phyloP scores from a whole-genome alignment of 2,113 vertebrate genomes.

The Nestor notabilis region DNA sequence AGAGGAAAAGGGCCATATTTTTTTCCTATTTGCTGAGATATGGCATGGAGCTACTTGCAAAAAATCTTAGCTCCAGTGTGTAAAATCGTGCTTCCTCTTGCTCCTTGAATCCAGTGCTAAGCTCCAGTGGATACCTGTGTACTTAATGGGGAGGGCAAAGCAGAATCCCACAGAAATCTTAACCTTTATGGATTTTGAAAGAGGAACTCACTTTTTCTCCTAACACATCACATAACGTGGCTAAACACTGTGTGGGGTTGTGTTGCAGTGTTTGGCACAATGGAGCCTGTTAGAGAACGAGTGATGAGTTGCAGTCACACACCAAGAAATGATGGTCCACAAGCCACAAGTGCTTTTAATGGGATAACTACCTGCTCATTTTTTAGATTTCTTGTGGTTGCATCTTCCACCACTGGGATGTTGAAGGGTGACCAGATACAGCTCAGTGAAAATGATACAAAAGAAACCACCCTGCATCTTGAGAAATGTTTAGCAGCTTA shows the following conservation, averaged over 20 bases:
- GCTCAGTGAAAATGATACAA: not conserved
- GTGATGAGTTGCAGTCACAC: slow-evolving; percentile 18
- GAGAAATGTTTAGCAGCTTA: slow-evolving; percentile 42
- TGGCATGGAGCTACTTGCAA: not conserved
- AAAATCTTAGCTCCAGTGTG: not conserved
- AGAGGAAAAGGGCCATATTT: not conserved
- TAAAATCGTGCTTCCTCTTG: not conserved
- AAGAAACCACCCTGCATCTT: slow-evolving; percentile 3
- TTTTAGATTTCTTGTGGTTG: not conserved
- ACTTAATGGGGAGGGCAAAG: not conserved
- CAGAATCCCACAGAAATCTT: not conserved
- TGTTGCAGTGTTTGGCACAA: not conserved
- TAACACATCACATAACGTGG: not conserved
- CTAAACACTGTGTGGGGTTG: not conserved
- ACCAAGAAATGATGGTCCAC: slow-evolving; percentile 9
- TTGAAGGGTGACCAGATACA: not conserved
- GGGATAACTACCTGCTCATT: not conserved
- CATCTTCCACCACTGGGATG: not conserved
- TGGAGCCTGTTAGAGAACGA: not conserved
- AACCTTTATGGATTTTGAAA: not conserved
- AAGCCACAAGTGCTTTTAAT: slow-evolving; percentile 34
- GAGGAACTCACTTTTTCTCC: not conserved
- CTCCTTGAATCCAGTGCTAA: not conserved
- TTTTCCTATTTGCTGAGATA: not conserved
- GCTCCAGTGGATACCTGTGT: not conserved